Conservation (phyloP, 1,140 invertebrate species). For the Zaprionus capensis region DNA sequence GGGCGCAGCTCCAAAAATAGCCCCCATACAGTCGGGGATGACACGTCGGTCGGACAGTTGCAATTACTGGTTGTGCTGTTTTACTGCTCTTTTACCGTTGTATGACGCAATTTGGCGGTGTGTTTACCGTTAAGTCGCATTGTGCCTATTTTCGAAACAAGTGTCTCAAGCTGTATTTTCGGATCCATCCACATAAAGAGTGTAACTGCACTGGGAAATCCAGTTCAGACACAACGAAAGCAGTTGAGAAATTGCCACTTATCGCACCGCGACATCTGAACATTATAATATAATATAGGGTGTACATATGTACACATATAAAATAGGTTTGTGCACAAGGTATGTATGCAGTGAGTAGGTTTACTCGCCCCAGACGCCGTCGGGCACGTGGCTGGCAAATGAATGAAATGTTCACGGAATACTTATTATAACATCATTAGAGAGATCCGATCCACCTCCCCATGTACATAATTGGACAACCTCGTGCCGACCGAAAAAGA, state of each 20-base stretch:
- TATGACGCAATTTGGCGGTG: conserved; percentile 32
- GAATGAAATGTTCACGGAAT: conserved; percentile 62
- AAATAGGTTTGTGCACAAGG: conserved; percentile 4
- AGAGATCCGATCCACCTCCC: conserved; percentile 40
- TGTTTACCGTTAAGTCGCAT: conserved; percentile 30
- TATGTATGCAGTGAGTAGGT: conserved; percentile 11
- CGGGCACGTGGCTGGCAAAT: conserved; percentile 70
- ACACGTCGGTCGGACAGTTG: conserved; percentile 36
- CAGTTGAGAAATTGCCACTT: conserved; percentile 34
- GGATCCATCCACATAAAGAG: background rate
- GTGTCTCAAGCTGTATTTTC: conserved; percentile 17
- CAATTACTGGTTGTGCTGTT: conserved; percentile 2
- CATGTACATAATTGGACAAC: conserved; percentile 51
- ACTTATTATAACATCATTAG: conserved; percentile 69
- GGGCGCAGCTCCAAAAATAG: conserved; percentile 39
- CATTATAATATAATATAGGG: conserved; percentile 49
- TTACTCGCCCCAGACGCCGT: conserved; percentile 40
- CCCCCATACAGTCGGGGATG: background rate
- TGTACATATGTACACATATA: background rate
- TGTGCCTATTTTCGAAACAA: conserved; percentile 17
- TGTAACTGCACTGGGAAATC: conserved; percentile 40
- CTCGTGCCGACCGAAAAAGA: conserved; percentile 33
- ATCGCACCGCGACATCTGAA: conserved; percentile 62
- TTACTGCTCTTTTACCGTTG: conserved; percentile 21
- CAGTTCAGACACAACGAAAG: conserved; percentile 26